Percentiles rank a stretch among this genome's conserved stretches.
Conservation (phyloP, 2,888 invertebrate genomes). For the Hirtodrosophila trivittata region DNA sequence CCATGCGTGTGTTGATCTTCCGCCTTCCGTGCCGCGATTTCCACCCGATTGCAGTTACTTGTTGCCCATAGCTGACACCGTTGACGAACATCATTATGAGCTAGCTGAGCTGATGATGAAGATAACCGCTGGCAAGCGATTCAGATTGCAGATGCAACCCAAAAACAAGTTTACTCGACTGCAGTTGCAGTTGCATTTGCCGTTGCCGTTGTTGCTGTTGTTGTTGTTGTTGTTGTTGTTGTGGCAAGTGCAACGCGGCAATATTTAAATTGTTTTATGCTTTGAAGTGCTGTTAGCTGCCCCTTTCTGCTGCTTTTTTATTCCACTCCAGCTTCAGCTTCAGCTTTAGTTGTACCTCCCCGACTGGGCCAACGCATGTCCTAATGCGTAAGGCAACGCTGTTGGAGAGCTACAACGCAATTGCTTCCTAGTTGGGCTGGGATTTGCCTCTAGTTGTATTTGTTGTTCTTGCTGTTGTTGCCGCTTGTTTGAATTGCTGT, state of each 20-base stretch:
- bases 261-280: constrained; percentile 82
- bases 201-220: constrained; percentile 17
- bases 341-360: background rate
- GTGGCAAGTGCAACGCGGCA: constrained; percentile 77
- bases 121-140: constrained; percentile 69
- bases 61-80: constrained; percentile 78
- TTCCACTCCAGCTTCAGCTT: background rate
- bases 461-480: constrained; percentile 17
- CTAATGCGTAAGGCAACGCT: constrained; percentile 69
- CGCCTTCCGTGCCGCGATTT: constrained; percentile 45
- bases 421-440: constrained; percentile 73
- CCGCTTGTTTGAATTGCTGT: constrained; percentile 41
- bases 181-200: constrained; percentile 37
- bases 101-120: constrained; percentile 61
- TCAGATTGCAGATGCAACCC: constrained; percentile 75
- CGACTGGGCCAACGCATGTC: constrained; percentile 68
- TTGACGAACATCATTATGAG: constrained; percentile 75
- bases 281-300: constrained; percentile 69
- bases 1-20: constrained; percentile 71
- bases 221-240: constrained; percentile 57
- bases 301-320: constrained; percentile 11
- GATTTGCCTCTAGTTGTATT: constrained; percentile 24
- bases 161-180: constrained; percentile 57
- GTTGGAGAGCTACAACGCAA: constrained; percentile 44
- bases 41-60: constrained; percentile 48